These are phyloP conservation scores for Drosophila malerkotliana DNA, from an alignment of 1,140 invertebrate species.

Conservation along the genomic window DNA sequence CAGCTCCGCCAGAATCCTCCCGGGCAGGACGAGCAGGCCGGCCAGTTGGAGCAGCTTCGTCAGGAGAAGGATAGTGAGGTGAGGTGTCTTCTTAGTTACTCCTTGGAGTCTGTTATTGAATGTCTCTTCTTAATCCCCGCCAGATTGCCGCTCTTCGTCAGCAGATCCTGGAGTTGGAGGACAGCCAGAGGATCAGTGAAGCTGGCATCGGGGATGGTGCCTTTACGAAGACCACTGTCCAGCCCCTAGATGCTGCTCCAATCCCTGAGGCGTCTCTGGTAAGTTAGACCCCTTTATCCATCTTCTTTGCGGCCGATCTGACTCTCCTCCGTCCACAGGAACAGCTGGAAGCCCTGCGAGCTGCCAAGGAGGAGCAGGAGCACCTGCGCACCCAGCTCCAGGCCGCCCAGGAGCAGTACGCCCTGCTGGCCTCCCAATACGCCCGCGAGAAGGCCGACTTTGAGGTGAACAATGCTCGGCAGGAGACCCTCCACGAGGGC, in stretches of 20 bases:
- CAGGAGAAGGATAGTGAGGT: conserved; percentile 30
- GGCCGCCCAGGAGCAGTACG: conserved; percentile 77
- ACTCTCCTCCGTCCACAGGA: background rate
- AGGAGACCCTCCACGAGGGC: conserved; percentile 77
- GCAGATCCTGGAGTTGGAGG: conserved; percentile 3
- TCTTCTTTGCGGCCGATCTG: background rate
- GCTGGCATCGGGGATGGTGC: background rate
- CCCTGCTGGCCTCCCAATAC: conserved; percentile 83
- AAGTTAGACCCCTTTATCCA: background rate
- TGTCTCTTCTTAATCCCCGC: background rate
- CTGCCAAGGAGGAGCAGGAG: conserved; percentile 16
- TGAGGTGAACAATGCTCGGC: conserved; percentile 51
- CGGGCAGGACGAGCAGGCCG: background rate
- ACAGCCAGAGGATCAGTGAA: conserved; percentile 3
- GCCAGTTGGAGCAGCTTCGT: conserved; percentile 1
- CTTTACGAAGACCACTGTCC: background rate
- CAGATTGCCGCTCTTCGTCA: conserved; percentile 25
- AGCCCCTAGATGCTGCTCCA: background rate
- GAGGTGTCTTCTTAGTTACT: background rate
- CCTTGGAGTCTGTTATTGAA: background rate
- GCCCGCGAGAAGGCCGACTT: conserved; percentile 64
- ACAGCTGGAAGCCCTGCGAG: conserved; percentile 4
- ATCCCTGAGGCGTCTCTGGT: conserved; percentile 1
- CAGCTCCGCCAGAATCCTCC: conserved; percentile 20
- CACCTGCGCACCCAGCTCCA: conserved; percentile 41